These are phyloP conservation scores for Cinclus mexicanus DNA, from an alignment of 2,113 vertebrate genomes.

Conservation along the genomic window DNA sequence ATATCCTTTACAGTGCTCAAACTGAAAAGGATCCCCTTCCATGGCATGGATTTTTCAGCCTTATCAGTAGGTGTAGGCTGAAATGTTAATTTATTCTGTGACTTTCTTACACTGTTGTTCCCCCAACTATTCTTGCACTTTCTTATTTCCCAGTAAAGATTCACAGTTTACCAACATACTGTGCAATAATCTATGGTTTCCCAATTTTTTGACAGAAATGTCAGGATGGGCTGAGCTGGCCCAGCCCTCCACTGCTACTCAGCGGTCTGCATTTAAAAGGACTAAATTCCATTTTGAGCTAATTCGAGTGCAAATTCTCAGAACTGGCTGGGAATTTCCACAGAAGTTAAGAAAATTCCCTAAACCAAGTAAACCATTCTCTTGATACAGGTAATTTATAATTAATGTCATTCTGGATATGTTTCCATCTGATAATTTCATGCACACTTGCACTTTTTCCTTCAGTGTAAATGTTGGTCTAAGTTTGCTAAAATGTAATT, in stretches of 20 bases:
- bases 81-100: background rate
- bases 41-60: background rate
- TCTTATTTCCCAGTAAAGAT: background rate
- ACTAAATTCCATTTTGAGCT: background rate
- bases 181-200: background rate
- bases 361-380: background rate
- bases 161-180: background rate
- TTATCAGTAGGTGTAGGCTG: rapidly evolving
- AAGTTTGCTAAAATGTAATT: background rate
- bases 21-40: background rate
- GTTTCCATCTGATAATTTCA: background rate
- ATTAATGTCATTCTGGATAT: background rate
- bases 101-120: background rate
- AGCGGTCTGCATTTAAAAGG: background rate
- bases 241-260: background rate
- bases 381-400: background rate
- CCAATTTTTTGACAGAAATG: background rate
- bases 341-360: background rate
- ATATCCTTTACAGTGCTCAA: background rate
- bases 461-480: background rate
- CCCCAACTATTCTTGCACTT: background rate
- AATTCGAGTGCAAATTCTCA: background rate
- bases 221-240: background rate
- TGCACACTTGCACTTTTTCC: background rate
- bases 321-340: background rate